These are phyloP conservation scores for Sternarchorhynchus goeldii DNA, from an alignment of 2,797 vertebrate species.

Conservation along the genomic window DNA sequence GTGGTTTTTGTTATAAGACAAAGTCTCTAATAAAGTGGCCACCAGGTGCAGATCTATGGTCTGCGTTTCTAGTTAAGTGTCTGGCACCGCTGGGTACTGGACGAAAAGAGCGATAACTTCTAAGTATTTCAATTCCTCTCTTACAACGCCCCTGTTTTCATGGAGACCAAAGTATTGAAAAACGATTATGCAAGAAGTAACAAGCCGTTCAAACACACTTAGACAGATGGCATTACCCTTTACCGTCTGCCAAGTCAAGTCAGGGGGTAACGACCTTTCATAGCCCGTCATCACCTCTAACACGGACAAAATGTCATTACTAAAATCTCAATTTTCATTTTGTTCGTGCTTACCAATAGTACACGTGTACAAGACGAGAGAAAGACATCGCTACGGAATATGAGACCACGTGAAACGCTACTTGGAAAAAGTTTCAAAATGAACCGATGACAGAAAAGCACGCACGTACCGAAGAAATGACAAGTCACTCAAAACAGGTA, in stretches of 20 bases:
- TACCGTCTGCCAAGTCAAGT: neutral
- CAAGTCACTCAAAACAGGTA: neutral
- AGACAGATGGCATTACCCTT: neutral
- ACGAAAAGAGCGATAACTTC: neutral
- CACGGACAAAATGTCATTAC: too few relatives aligned
- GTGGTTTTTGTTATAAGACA: too few relatives aligned
- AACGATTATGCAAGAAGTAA: constrained; percentile 20
- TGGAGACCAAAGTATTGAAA: neutral
- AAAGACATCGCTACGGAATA: too few relatives aligned
- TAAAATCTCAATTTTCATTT: too few relatives aligned
- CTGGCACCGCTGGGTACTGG: neutral
- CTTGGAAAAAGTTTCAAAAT: too few relatives aligned
- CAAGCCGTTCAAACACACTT: constrained; percentile 27
- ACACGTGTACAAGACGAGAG: too few relatives aligned
- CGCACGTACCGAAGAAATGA: neutral
- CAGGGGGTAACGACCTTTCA: constrained; percentile 5
- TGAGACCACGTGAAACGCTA: too few relatives aligned
- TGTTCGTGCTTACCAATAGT: too few relatives aligned
- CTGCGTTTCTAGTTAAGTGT: constrained; percentile 2
- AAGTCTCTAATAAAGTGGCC: too few relatives aligned
- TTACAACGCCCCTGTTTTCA: neutral
- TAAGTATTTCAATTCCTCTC: neutral
- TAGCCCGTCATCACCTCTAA: neutral
- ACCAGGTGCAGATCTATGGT: too few relatives aligned
- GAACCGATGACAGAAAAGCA: neutral